A percentile compares a stretch with the other conserved stretches of the same genome.
phyloP scores from a whole-genome alignment of 2,888 invertebrate species.

The Dusona sp. region DNA sequence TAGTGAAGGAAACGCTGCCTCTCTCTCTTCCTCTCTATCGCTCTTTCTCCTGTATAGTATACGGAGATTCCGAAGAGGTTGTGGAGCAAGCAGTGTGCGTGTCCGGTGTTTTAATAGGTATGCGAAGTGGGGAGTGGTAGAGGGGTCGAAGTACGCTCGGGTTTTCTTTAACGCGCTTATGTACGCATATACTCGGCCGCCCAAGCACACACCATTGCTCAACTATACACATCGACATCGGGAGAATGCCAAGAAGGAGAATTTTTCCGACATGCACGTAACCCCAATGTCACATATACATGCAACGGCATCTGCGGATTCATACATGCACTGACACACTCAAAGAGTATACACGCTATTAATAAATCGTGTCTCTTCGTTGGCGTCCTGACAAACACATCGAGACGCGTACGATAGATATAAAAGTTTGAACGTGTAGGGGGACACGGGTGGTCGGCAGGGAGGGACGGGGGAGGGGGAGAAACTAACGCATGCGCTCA shows the following conservation, averaged over 20 bases:
- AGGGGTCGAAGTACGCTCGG: constrained; percentile 30
- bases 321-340: not conserved
- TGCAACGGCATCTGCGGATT: not conserved
- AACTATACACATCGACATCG: constrained; percentile 12
- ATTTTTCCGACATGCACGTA: constrained; percentile 24
- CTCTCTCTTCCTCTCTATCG: constrained; percentile 7
- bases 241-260: constrained; percentile 44
- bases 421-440: constrained; percentile 6
- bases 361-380: constrained; percentile 67
- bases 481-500: constrained; percentile 60
- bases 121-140: constrained; percentile 43
- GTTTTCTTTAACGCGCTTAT: constrained; percentile 14
- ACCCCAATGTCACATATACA: constrained; percentile 1
- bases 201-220: constrained; percentile 9
- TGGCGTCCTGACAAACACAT: constrained; percentile 27
- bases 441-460: constrained; percentile 7
- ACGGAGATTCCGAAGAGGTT: constrained; percentile 3
- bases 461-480: constrained; percentile 14
- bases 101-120: constrained; percentile 59
- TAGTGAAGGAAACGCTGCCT: not conserved
- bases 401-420: constrained; percentile 3
- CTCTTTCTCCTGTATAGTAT: not conserved
- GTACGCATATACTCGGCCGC: not conserved
- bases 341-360: constrained; percentile 56
- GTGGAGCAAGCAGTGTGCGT: constrained; percentile 46